phyloP scores from a whole-genome alignment of 2,888 invertebrate genomes.

The Caenorhabditis macrosperma region DNA sequence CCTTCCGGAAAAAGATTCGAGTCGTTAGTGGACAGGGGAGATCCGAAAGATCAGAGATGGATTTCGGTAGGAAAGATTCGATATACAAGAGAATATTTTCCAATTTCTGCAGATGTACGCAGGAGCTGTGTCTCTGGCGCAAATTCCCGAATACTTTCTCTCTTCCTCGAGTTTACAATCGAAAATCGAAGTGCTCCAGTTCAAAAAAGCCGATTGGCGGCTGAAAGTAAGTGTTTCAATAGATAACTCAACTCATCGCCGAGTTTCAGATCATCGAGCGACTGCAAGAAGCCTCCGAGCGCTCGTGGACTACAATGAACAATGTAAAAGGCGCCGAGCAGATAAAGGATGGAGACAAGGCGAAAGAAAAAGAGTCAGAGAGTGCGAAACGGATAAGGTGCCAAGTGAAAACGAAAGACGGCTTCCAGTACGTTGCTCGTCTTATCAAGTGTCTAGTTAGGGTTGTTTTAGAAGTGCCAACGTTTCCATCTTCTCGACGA shows the following conservation, averaged over 20 bases:
- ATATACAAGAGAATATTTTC: not conserved
- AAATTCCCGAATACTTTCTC: slow-evolving; percentile 46
- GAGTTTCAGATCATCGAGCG: slow-evolving; percentile 53
- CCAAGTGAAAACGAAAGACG: slow-evolving; percentile 22
- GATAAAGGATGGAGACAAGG: slow-evolving; percentile 8
- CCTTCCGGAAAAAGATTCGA: slow-evolving; percentile 56
- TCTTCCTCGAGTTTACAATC: slow-evolving; percentile 23
- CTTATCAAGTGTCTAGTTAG: not conserved
- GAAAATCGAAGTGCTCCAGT: slow-evolving; percentile 28
- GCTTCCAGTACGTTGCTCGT: slow-evolving; percentile 12
- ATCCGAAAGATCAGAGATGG: slow-evolving; percentile 45
- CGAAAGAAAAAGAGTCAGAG: not conserved
- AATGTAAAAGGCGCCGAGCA: slow-evolving; percentile 9
- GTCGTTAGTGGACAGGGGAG: slow-evolving; percentile 52
- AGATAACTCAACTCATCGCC: not conserved
- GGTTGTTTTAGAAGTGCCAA: slow-evolving; percentile 18
- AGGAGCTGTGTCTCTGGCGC: slow-evolving; percentile 12
- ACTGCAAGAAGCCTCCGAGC: slow-evolving; percentile 37
- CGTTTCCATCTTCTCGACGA: slow-evolving; percentile 3
- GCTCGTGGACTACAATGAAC: slow-evolving; percentile 53
- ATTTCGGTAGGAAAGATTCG: slow-evolving; percentile 36
- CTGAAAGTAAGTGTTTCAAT: slow-evolving; percentile 15
- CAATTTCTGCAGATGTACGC: slow-evolving; percentile 27
- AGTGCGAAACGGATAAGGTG: slow-evolving; percentile 17
- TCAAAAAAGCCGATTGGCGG: slow-evolving; percentile 61